A percentile compares a stretch with the other conserved stretches of the same genome.
phyloP scores from a whole-genome alignment of 2,888 invertebrate species.

The Idaea dimidiata region DNA sequence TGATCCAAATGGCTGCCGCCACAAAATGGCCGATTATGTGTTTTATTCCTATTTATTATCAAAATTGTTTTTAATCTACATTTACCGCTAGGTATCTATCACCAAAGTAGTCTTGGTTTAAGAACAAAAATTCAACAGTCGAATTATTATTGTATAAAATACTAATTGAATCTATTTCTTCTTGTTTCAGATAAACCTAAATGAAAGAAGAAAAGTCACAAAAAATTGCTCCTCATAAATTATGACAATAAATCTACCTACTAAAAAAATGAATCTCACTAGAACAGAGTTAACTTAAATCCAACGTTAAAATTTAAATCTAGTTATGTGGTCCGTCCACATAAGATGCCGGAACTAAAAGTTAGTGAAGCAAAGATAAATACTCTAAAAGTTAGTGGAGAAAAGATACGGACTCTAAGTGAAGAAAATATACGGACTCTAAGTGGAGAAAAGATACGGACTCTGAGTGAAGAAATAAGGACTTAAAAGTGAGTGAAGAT shows the following conservation, averaged over 20 bases:
- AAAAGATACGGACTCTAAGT: background rate
- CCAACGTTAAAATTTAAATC: background rate
- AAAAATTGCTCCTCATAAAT: background rate
- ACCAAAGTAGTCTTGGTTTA: no score
- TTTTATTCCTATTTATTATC: no score
- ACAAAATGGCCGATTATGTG: no score
- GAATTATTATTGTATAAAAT: no score
- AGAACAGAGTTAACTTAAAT: background rate
- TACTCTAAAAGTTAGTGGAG: background rate
- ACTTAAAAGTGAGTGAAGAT: constrained; percentile 48
- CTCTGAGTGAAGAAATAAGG: background rate
- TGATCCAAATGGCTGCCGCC: no score
- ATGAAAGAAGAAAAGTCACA: background rate
- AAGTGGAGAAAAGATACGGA: background rate
- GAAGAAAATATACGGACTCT: background rate
- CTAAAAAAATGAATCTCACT: background rate
- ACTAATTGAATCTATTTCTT: background rate
- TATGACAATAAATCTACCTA: background rate
- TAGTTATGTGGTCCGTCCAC: background rate
- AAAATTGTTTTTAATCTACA: no score
- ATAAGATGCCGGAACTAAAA: background rate
- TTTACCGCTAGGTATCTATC: no score
- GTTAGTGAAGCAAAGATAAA: background rate
- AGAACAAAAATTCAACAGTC: no score
- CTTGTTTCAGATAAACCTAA: background rate